These are phyloP conservation scores for Podarcis raffonei DNA, from an alignment of 2,113 vertebrate genomes.

Conservation along the genomic window DNA sequence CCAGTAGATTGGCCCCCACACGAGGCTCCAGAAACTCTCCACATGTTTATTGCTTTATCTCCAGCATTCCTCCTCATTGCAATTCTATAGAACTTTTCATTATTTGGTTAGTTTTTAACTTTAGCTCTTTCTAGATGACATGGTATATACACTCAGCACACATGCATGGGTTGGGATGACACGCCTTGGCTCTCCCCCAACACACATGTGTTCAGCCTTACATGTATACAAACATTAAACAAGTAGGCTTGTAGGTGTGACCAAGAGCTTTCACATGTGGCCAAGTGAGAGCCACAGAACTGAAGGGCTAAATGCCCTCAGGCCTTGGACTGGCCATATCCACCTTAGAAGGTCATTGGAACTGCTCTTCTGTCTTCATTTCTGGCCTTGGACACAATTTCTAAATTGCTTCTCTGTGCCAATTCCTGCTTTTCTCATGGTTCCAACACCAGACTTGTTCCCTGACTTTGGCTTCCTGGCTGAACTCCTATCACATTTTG, in stretches of 20 bases:
- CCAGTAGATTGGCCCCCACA: neutral
- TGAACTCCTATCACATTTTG: neutral
- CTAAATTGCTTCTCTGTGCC: neutral
- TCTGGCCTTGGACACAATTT: neutral
- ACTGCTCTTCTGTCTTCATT: neutral
- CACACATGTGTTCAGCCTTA: neutral
- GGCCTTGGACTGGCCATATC: too few species aligned
- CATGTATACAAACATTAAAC: neutral
- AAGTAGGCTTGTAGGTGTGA: neutral
- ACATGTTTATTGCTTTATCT: neutral
- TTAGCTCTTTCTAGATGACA: neutral
- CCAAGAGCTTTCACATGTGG: too few species aligned
- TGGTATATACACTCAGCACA: too few species aligned
- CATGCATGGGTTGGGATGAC: neutral
- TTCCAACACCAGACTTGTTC: too few species aligned
- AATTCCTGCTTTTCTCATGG: neutral
- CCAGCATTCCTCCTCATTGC: neutral
- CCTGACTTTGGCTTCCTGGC: neutral
- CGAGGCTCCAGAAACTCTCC: neutral
- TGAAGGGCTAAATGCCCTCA: neutral
- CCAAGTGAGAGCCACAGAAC: neutral
- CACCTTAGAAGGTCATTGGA: too few species aligned
- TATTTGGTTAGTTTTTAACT: neutral
- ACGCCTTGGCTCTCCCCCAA: neutral
- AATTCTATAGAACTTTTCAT: neutral